Evolutionary conservation across 2,888 invertebrate species (phyloP), one percentile per base, ranked within the genome.

Genomic region (Eilema caniola): DNA sequence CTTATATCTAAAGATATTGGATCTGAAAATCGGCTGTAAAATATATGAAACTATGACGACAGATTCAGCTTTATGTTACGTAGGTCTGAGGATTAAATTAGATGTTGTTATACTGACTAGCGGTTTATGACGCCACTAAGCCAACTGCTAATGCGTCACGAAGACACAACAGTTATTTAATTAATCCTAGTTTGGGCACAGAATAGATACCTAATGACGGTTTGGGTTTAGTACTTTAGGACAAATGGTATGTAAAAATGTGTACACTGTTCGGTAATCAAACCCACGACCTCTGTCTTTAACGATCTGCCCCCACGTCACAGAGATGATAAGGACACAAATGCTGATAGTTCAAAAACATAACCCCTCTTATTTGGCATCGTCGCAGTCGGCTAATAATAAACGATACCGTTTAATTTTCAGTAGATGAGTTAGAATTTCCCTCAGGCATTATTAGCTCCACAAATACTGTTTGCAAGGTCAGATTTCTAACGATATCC

Each of bases 381-480:
- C 47, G 5, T 7, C 47, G 47, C 47, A 20, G 20, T 47, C 20
- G 47, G 47, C 5, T 20, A 47, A 47, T 16, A 37, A 41, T 47
- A 14, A 47, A 16, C 41, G 16, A 16, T 47, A 47, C 20, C 20
- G 20, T 47, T 47, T 47, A 47, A 20, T 47, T 47, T 47, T 47
- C 47, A n/a, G 24, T 11, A 3, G 12, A 57, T 11, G n/a, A 57
- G 24, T 57, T 24, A 24, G 12, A 24, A 57, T 57, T 57, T 57
- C 57, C 57, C 57, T 57, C 57, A 57, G 57, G 24, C 23, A n/a
- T 57, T 56, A 56, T 41, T 47, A 47, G 47, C 47, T 47, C 11
- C 57, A 57, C 24, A 57, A 57, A 57, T n/a, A 57, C 12, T 57
- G 24, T 57, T 23, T 57, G 24, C 57, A 57, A 57, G 57, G 57